Conservation (phyloP, 2,888 invertebrate species). For the Alitta virens region DNA sequence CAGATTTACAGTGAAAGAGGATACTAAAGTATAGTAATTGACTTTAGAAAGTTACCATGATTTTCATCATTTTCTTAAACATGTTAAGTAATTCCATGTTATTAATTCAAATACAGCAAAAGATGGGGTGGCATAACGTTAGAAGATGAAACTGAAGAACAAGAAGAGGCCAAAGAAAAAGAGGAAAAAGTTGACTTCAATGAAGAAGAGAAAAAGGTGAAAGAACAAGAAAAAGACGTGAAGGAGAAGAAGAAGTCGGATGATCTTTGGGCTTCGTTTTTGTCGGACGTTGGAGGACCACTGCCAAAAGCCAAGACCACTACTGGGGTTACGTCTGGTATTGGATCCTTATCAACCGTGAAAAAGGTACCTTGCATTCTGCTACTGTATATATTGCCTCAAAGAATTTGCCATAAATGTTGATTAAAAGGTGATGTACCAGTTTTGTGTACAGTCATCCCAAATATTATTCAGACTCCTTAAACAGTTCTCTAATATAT, state of each 20-base stretch:
- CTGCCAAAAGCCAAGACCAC: conserved; percentile 11
- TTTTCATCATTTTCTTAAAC: too few species aligned
- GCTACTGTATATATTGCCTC: too few species aligned
- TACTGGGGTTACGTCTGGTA: not conserved
- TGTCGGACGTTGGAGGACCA: conserved; percentile 45
- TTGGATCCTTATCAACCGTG: conserved; percentile 7
- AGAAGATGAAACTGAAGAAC: conserved; percentile 23
- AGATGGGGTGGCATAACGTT: conserved; percentile 42
- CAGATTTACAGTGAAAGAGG: too few species aligned
- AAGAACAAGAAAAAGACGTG: conserved; percentile 39
- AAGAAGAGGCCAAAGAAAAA: conserved; percentile 19
- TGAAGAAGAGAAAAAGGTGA: conserved; percentile 30
- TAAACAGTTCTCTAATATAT: not conserved
- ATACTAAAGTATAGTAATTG: too few species aligned
- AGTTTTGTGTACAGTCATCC: too few species aligned
- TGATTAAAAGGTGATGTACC: too few species aligned
- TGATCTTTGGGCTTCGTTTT: conserved; percentile 54
- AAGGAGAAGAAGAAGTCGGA: conserved; percentile 51
- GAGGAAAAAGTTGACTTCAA: not conserved
- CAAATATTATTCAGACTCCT: not conserved
- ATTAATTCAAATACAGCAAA: conserved; percentile 31
- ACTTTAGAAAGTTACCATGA: too few species aligned
- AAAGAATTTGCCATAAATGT: too few species aligned
- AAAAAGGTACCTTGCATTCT: not conserved
- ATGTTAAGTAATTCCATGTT: too few species aligned